Evolutionary conservation across 2,797 vertebrate species (phyloP), one percentile per base, ranked within the genome.

Genomic region (Gymnoscopelus microlampas): DNA sequence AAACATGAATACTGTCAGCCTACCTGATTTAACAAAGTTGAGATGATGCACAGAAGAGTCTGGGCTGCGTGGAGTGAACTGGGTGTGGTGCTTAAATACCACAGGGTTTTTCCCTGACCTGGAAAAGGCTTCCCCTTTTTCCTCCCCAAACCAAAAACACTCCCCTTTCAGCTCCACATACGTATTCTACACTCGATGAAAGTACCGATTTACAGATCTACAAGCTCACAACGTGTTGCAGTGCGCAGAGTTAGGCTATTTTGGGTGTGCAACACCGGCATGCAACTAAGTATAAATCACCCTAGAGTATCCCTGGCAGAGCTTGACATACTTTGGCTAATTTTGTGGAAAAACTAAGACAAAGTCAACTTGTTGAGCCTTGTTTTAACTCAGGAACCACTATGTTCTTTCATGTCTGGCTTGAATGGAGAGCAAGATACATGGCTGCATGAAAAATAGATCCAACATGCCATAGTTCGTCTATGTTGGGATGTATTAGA

Each of bases 71-170:
- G 76, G 2, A 44, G 56, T 66, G 70, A 62, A 70, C 79, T 78
- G 88, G 87, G 86, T 87, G 89, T 91, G 89, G 82, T 83, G 35
- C 15, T 86, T 89, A 55, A 89, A 91, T 88, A 86, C 53, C 65
- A 73, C 60, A 78, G 58, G 80, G 51, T 56, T 26, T 50, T 55
- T 83, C 71, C 72, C 55, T 26, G 39, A 51, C 24, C 68, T 60
- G 0, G 55, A 24, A 66, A 53, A 76, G 61, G 44, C 63, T 80
- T 80, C 66, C 71, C 73, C 53, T 63, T 76, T 77, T 74, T 71
- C 69, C 73, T 58, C 86, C 77, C 68, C 73, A 53, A 19, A 75
- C 53, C 74, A 65, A 55, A 66, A 56, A 60, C 77, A 81, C 78
- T 68, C 79, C 83, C 57, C 78, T 71, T 78, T 60, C n/a, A 11